Base-by-base conservation (phyloP, 2,888 invertebrate genomes). In the Stramonita haemastoma region DNA sequence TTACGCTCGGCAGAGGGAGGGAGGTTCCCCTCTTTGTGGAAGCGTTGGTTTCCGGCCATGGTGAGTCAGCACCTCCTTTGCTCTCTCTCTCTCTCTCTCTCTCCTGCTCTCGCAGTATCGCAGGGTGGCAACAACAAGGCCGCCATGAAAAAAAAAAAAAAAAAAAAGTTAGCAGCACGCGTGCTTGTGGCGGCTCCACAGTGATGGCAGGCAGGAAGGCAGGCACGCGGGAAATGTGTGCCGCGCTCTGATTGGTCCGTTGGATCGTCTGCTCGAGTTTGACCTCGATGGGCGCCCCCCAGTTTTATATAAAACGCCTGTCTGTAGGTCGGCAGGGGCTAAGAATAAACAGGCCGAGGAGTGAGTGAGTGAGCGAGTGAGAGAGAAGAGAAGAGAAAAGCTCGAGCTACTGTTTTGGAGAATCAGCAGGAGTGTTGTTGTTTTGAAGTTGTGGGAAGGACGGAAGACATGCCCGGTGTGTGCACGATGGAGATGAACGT, bases 401-500 rank as follows among this genome's bases (percentile, higher is more conserved):
- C 6, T 8, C 22, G 22, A 15, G 11, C 36, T 11, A 46, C 29
- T 26, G 15, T 8, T 46, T 26, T 22, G 22, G 22, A 15, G 26
- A 26, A 19, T 1, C 26, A 26, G 1, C 19, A 0, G 46, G 8
- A 46, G 26, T 46, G 46, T 19, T 22, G 46, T 83, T 26, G 15
- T 8, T 81, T 32, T 81, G 79, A 11, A 8, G 22, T 36, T 17
- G 26, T n/a, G 36, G 6, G 36, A 22, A 46, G 26, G 15, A 13
- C 0, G 84, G n/a, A 26, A 56, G n/a, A 15, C 6, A 87, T 87
- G 87, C 87, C 87, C 73, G 87, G 87, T n/a, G 87, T 87, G 87
- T 73, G 73, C 17, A 46, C 87, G 46, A 87, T 87, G 87, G 87
- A 87, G 87, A 87, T 87, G 87, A 87, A n/a, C 46, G 87, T 87